phyloP scores from a whole-genome alignment of 2,888 invertebrate species.

The Platycnemis pennipes region DNA sequence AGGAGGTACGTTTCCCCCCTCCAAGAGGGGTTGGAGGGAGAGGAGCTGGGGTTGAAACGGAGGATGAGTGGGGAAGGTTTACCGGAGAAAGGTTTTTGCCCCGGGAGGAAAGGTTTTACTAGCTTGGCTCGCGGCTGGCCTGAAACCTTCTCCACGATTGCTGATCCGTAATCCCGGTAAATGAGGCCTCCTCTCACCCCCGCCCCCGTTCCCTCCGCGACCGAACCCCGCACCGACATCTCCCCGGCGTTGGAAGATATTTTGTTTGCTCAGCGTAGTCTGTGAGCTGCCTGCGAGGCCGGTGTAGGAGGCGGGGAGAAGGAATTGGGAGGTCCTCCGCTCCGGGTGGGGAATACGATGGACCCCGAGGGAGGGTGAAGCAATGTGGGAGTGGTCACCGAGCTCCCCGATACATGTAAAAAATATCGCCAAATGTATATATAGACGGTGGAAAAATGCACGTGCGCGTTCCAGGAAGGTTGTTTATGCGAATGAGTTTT shows the following conservation, averaged over 20 bases:
- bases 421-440: background rate
- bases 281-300: constrained; percentile 29
- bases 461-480: background rate
- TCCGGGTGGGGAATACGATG: background rate
- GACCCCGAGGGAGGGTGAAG: background rate
- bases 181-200: constrained; percentile 50
- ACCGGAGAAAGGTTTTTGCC: constrained; percentile 29
- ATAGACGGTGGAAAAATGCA: background rate
- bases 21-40: background rate
- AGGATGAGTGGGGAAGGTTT: background rate
- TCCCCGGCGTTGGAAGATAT: constrained; percentile 49
- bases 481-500: background rate
- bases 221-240: background rate
- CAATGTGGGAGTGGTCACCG: background rate
- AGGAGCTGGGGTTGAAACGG: background rate
- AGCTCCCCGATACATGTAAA: background rate
- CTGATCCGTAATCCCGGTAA: constrained; percentile 66
- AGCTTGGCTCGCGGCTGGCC: constrained; percentile 33
- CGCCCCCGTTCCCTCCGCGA: background rate
- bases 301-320: background rate
- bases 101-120: constrained; percentile 10
- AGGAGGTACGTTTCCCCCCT: background rate
- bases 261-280: constrained; percentile 55
- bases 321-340: constrained; percentile 23
- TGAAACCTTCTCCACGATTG: constrained; percentile 50